A percentile compares a stretch with the other conserved stretches of the same genome.
phyloP scores from a whole-genome alignment of 2,888 invertebrate species.

The Cenopis cana region DNA sequence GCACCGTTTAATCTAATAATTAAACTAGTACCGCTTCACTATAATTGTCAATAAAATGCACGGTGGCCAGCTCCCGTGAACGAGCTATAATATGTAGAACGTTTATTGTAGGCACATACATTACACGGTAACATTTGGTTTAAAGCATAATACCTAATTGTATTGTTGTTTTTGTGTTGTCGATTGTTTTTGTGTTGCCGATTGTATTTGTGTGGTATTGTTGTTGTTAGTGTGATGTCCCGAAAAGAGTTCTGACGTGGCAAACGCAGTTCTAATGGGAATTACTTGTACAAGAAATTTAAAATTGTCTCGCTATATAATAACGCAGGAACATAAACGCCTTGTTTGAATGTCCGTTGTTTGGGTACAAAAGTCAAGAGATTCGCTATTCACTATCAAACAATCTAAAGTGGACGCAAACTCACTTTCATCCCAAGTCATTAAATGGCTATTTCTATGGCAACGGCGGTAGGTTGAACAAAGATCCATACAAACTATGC shows the following conservation, averaged over 20 bases:
- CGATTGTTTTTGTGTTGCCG: too few species aligned
- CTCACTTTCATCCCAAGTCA: conserved; percentile 26
- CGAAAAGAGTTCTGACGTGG: background rate
- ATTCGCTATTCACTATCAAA: background rate
- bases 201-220: too few species aligned
- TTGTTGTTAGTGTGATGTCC: background rate
- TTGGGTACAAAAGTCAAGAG: background rate
- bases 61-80: conserved; percentile 6
- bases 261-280: background rate
- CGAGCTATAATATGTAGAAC: background rate
- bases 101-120: background rate
- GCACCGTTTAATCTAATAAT: conserved; percentile 60
- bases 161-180: too few species aligned
- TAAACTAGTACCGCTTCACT: conserved; percentile 31
- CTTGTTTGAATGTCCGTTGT: background rate
- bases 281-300: background rate
- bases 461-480: conserved; percentile 42
- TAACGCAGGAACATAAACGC: background rate
- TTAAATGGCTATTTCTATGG: conserved; percentile 44
- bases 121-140: background rate
- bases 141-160: too few species aligned
- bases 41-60: conserved; percentile 35
- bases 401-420: conserved; percentile 9
- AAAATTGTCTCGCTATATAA: background rate
- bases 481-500: conserved; percentile 41